A percentile compares a stretch with the other conserved stretches of the same genome.
phyloP scores from a whole-genome alignment of 2,888 invertebrate genomes.

The Pogonocherus hispidulus region DNA sequence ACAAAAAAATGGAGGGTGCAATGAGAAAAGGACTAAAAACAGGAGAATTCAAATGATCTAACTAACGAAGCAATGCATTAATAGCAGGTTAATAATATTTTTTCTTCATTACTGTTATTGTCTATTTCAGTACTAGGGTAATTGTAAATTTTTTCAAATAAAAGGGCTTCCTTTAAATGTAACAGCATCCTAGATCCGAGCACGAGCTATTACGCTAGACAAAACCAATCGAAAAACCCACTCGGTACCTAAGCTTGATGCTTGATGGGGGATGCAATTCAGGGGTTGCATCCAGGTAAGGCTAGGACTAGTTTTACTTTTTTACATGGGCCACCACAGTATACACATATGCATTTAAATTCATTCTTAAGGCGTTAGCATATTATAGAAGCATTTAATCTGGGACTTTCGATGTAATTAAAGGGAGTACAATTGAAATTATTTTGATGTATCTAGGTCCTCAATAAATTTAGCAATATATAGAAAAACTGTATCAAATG shows the following conservation, averaged over 20 bases:
- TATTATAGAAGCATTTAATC: background rate
- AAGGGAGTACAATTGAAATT: too few relatives aligned
- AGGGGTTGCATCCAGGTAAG: constrained; percentile 27
- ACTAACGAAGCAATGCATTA: too few relatives aligned
- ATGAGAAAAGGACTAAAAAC: too few relatives aligned
- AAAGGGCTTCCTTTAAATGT: constrained; percentile 1
- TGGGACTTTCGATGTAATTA: background rate
- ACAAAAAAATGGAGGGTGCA: too few relatives aligned
- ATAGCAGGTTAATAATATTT: too few relatives aligned
- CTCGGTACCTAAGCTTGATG: constrained; percentile 18
- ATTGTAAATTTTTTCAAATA: too few relatives aligned
- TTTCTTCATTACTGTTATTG: too few relatives aligned
- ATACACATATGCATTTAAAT: background rate
- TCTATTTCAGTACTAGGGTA: too few relatives aligned
- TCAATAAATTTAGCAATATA: too few relatives aligned
- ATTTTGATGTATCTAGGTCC: too few relatives aligned
- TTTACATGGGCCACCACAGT: background rate
- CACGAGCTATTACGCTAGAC: constrained; percentile 22
- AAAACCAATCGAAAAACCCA: constrained; percentile 17
- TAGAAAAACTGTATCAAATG: too few relatives aligned
- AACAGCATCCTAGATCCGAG: constrained; percentile 6
- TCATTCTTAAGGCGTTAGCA: background rate
- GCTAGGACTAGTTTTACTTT: constrained; percentile 20
- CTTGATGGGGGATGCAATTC: constrained; percentile 25
- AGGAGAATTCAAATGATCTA: too few relatives aligned